Percentiles rank a stretch among this genome's conserved stretches.
Conservation (phyloP, 2,888 invertebrate species). For the Linnaemya vulpina region DNA sequence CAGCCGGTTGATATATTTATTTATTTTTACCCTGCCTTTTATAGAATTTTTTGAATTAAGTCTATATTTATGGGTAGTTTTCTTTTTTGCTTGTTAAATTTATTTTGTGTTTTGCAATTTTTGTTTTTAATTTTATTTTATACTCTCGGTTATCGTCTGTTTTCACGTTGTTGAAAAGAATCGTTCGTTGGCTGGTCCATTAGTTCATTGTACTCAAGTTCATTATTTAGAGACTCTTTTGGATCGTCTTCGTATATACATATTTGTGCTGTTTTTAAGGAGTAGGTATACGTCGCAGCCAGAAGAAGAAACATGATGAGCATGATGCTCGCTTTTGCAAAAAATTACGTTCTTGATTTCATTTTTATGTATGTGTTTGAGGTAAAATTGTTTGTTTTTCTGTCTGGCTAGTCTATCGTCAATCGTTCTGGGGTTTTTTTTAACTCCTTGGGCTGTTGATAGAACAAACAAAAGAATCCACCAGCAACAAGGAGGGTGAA, state of each 20-base stretch:
- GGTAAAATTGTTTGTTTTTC: neutral
- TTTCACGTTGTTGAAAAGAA: constrained; percentile 40
- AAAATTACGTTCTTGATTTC: constrained; percentile 8
- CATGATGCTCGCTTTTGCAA: neutral
- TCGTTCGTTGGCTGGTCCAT: constrained; percentile 41
- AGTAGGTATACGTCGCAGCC: neutral
- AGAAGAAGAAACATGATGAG: neutral
- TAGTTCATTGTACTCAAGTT: constrained; percentile 75
- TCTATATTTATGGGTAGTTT: constrained; percentile 7
- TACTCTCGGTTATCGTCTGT: constrained; percentile 55
- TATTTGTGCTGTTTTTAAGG: neutral
- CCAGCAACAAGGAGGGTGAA: neutral
- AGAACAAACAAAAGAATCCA: neutral
- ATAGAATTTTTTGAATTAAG: constrained; percentile 7
- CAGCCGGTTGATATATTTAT: constrained; percentile 2
- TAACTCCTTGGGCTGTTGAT: neutral
- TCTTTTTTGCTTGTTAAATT: constrained; percentile 12
- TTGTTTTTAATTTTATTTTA: constrained; percentile 27
- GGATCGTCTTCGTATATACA: constrained; percentile 36
- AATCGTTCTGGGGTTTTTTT: neutral
- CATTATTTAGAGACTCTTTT: constrained; percentile 64
- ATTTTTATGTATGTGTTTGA: neutral
- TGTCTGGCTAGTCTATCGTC: neutral
- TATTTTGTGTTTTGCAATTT: constrained; percentile 25
- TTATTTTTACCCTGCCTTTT: constrained; percentile 11